Evolutionary conservation across 2,113 vertebrate genomes (phyloP).

Genomic region (Mionectes macconnelli): DNA sequence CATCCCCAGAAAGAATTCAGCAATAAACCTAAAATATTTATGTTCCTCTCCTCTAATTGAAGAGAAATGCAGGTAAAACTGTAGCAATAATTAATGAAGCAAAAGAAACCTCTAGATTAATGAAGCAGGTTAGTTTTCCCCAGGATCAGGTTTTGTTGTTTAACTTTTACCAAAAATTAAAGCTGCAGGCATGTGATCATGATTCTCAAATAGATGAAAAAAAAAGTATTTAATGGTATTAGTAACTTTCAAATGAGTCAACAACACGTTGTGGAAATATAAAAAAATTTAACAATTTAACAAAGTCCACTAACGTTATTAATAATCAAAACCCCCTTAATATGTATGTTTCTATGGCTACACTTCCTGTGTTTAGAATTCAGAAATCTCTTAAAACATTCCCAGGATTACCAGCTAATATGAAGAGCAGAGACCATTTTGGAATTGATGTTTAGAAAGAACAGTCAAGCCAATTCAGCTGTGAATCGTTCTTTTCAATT

Average conservation of each 20-base stretch:
- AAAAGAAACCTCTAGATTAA: conserved; percentile 26
- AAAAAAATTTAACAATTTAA: conserved; percentile 9
- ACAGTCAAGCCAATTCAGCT: not conserved
- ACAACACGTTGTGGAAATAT: not conserved
- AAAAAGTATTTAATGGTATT: not conserved
- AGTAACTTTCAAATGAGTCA: not conserved
- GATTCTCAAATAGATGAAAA: not conserved
- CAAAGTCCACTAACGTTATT: not conserved
- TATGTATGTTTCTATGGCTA: conserved; percentile 41
- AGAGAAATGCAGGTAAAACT: not conserved
- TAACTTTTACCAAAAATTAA: conserved; percentile 14
- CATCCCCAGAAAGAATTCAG: not conserved
- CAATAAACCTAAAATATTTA: not conserved
- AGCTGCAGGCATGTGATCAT: not conserved
- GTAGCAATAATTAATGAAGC: not conserved
- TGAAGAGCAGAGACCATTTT: not conserved
- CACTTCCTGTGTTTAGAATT: not conserved
- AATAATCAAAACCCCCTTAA: conserved; percentile 41
- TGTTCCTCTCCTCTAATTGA: not conserved
- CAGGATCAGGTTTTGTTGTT: not conserved
- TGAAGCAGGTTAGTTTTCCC: not conserved
- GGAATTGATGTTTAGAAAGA: conserved; percentile 62
- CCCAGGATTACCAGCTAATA: conserved; percentile 25
- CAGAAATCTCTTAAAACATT: not conserved
- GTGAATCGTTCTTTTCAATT: conserved; percentile 10